These are phyloP conservation scores for Tyto alba DNA, from an alignment of 2,113 vertebrate genomes.

Conservation along the genomic window DNA sequence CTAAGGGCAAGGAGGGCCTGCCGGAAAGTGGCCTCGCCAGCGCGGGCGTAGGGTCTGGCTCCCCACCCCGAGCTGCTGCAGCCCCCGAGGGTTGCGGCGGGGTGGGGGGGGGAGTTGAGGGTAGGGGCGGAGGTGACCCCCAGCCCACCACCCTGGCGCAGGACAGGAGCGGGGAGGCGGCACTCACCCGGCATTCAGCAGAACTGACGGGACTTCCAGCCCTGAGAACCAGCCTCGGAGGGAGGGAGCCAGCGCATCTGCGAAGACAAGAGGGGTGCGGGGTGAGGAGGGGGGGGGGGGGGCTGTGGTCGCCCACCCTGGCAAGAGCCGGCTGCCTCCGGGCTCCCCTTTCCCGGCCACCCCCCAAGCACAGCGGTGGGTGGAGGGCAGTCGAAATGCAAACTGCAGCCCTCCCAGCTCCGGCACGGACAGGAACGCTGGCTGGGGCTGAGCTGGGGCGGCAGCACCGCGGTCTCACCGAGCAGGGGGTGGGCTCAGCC, in stretches of 20 bases:
- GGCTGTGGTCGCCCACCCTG: not conserved
- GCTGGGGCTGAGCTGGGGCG: not conserved
- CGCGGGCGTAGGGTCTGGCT: not conserved
- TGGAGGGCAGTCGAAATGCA: rapidly evolving
- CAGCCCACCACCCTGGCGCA: rapidly evolving
- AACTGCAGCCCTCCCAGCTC: not conserved
- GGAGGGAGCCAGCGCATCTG: conserved; percentile 68
- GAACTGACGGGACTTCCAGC: conserved; percentile 67
- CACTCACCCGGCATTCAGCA: conserved; percentile 61
- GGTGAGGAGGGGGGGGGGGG: not conserved
- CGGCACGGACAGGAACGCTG: rapidly evolving
- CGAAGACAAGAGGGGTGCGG: not conserved
- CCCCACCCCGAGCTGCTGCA: not conserved
- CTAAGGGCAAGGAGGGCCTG: not conserved
- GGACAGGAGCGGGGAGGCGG: rapidly evolving
- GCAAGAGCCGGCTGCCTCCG: not conserved
- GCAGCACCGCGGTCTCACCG: not conserved
- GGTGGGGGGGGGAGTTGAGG: not conserved
- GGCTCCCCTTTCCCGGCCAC: not conserved
- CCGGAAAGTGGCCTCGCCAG: not conserved
- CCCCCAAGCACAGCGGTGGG: no score
- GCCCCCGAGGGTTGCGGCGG: rapidly evolving
- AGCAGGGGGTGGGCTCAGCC: not conserved
- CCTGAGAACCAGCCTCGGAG: conserved; percentile 65
- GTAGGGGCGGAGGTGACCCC: not conserved